A percentile compares a stretch with the other conserved stretches of the same genome.
Conservation (phyloP, 1,140 invertebrate genomes). For the Tetramorium alpestre region DNA sequence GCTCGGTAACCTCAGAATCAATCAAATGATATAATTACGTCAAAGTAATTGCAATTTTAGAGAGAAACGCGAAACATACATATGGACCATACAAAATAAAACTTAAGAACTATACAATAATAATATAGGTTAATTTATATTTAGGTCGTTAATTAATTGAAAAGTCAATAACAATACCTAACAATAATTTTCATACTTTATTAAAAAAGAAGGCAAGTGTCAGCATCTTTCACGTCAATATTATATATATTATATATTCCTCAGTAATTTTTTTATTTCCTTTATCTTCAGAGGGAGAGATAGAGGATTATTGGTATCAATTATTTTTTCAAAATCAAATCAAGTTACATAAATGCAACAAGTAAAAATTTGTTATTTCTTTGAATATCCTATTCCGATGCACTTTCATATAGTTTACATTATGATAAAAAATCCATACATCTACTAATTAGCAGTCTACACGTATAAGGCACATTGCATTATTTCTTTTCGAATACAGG, state of each 20-base stretch:
- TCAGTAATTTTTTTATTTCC: slow-evolving; percentile 57
- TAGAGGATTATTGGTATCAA: background rate
- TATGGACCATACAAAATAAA: slow-evolving; percentile 66
- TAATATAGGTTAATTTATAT: slow-evolving; percentile 69
- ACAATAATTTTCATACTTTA: slow-evolving; percentile 55
- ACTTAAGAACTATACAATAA: slow-evolving; percentile 77
- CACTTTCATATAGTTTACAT: background rate
- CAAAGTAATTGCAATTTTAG: slow-evolving; percentile 46
- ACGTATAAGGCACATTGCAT: slow-evolving; percentile 75
- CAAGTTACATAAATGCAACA: background rate
- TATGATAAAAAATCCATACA: slow-evolving; percentile 12
- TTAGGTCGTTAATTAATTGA: slow-evolving; percentile 68
- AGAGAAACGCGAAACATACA: slow-evolving; percentile 37
- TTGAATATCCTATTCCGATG: background rate
- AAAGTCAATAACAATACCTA: slow-evolving; percentile 59
- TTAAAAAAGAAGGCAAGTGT: slow-evolving; percentile 72
- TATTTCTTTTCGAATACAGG: slow-evolving; percentile 65
- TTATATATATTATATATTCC: slow-evolving; percentile 54
- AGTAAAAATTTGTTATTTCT: background rate
- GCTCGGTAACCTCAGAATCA: slow-evolving; percentile 38
- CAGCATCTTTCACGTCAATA: slow-evolving; percentile 72
- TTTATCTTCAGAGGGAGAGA: slow-evolving; percentile 8
- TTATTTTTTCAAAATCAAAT: background rate
- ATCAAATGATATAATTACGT: background rate
- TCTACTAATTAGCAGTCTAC: slow-evolving; percentile 62